Conservation (phyloP, 1,140 invertebrate species). For the Hyphantria cunea region DNA sequence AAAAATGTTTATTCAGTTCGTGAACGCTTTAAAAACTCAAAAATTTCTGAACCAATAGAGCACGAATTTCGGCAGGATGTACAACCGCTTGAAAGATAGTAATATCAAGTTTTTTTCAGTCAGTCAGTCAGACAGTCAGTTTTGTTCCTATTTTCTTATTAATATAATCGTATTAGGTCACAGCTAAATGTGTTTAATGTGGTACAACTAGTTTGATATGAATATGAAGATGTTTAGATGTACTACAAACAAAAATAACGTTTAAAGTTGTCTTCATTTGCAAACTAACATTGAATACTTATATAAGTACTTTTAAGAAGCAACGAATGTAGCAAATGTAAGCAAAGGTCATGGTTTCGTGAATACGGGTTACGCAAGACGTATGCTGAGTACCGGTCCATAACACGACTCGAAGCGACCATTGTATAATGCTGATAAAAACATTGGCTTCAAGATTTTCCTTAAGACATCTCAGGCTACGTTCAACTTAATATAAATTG, state of each 20-base stretch:
- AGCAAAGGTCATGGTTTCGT: slow-evolving; percentile 48
- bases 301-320: neutral
- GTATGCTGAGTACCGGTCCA: slow-evolving; percentile 6
- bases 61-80: no score
- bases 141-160: no score
- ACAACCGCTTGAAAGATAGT: no score
- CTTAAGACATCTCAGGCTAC: slow-evolving; percentile 9
- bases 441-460: slow-evolving; percentile 10
- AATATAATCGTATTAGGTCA: no score
- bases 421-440: slow-evolving; percentile 12
- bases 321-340: slow-evolving; percentile 22
- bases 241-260: neutral
- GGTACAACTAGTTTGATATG: no score
- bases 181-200: no score
- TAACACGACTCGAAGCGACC: neutral
- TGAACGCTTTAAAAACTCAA: no score
- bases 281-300: neutral
- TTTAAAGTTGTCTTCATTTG: slow-evolving; percentile 15
- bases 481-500: slow-evolving; percentile 22
- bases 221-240: no score
- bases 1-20: neutral
- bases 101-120: no score
- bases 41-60: no score
- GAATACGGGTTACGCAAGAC: slow-evolving; percentile 39
- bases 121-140: no score